Evolutionary conservation across 2,888 invertebrate genomes (phyloP).

Genomic region (Reticulitermes lucifugus): DNA sequence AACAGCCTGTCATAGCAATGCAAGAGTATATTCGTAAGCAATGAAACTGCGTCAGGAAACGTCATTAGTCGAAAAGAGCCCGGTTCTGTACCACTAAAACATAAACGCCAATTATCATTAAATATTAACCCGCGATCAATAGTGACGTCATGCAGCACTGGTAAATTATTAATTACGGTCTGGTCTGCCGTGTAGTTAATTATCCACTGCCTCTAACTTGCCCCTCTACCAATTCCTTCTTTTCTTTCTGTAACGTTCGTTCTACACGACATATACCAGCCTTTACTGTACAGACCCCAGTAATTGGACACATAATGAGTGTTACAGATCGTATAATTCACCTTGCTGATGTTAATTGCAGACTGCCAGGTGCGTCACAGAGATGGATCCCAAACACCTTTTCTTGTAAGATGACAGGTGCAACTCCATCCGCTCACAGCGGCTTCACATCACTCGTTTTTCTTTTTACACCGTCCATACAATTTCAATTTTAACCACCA

Average conservation of each 20-base stretch:
- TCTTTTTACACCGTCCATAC: background rate
- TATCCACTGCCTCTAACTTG: background rate
- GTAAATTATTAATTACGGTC: slow-evolving; percentile 30
- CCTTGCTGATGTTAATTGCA: slow-evolving; percentile 9
- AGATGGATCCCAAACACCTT: background rate
- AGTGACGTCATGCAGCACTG: slow-evolving; percentile 34
- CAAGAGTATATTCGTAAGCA: no score
- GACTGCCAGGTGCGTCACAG: slow-evolving; percentile 10
- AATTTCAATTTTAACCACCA: background rate
- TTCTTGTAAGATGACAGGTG: slow-evolving; percentile 15
- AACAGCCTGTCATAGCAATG: no score
- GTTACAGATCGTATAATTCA: slow-evolving; percentile 9
- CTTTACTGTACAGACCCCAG: background rate
- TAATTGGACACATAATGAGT: background rate
- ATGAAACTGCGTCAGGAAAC: no score
- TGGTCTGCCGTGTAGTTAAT: slow-evolving; percentile 21
- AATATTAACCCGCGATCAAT: slow-evolving; percentile 39
- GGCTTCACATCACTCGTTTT: slow-evolving; percentile 5
- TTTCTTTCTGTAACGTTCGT: background rate
- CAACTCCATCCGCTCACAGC: slow-evolving; percentile 21
- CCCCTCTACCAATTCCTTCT: background rate
- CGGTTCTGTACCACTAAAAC: background rate
- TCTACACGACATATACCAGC: background rate
- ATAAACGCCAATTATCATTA: slow-evolving; percentile 37
- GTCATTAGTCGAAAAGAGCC: no score